Conservation (phyloP, 1,140 invertebrate genomes). For the Diplogasteroides magnus region DNA sequence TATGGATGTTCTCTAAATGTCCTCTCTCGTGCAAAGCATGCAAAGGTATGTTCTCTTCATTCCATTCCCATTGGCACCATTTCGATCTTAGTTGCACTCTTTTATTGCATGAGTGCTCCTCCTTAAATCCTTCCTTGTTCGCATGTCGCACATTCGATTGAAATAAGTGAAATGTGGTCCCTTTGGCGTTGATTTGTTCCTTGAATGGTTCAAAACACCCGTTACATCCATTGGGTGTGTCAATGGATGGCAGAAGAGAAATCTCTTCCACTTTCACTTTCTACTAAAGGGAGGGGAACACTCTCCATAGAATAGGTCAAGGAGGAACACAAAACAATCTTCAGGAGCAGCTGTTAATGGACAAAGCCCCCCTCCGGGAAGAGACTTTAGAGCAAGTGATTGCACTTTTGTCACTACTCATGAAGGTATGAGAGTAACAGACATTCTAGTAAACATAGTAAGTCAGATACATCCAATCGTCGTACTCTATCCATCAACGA, state of each 20-base stretch:
- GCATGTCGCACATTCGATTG: no score
- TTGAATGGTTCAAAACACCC: no score
- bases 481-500: constrained; percentile 48
- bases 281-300: not conserved
- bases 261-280: not conserved
- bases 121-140: no score
- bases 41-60: constrained; percentile 39
- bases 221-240: no score
- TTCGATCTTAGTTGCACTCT: no score
- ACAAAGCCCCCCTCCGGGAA: constrained; percentile 37
- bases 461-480: constrained; percentile 40
- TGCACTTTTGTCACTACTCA: constrained; percentile 52
- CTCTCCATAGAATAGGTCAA: constrained; percentile 1
- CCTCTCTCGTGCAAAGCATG: constrained; percentile 47
- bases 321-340: constrained; percentile 2
- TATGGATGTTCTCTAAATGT: constrained; percentile 54
- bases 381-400: constrained; percentile 44
- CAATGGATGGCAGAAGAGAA: no score
- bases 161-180: no score
- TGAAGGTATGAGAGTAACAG: constrained; percentile 37
- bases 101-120: no score
- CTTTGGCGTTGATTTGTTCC: no score
- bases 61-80: no score
- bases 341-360: constrained; percentile 16
- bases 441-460: not conserved